These are phyloP conservation scores for Nothobranchius furzeri DNA, from an alignment of 2,113 vertebrate species.

Conservation along the genomic window DNA sequence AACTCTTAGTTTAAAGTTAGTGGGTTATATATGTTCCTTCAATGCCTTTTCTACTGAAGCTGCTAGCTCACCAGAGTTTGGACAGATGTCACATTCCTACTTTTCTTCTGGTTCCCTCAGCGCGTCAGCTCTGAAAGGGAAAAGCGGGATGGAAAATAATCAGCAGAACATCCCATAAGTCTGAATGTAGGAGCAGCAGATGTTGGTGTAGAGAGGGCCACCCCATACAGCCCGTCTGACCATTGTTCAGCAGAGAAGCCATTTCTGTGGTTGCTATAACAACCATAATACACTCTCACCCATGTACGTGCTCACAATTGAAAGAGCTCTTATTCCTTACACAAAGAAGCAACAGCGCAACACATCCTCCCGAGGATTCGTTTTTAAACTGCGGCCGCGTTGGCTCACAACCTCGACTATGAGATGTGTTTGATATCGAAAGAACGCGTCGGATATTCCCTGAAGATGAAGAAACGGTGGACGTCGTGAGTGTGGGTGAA, in stretches of 20 bases:
- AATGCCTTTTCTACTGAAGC: neutral
- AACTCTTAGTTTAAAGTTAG: too few species aligned
- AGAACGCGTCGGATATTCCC: too few species aligned
- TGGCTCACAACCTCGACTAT: too few species aligned
- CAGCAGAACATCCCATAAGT: conserved; percentile 85
- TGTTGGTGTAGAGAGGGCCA: conserved; percentile 87
- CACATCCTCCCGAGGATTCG: neutral
- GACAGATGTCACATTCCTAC: conserved; percentile 75
- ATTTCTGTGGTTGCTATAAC: conserved; percentile 93
- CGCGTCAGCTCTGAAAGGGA: conserved; percentile 69
- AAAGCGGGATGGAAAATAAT: conserved; percentile 76
- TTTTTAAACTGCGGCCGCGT: neutral
- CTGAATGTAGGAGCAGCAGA: conserved; percentile 90
- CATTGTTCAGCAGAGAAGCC: conserved; percentile 84
- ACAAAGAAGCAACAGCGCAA: conserved; percentile 45
- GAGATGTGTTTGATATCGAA: too few species aligned
- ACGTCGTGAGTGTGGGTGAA: neutral
- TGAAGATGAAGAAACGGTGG: too few species aligned
- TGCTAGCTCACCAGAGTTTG: conserved; percentile 20
- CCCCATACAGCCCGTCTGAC: conserved; percentile 77
- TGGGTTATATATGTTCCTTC: neutral
- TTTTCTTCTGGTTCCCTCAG: conserved; percentile 66
- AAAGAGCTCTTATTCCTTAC: conserved; percentile 64
- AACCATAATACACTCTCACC: conserved; percentile 87
- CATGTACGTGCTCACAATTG: conserved; percentile 86